Percentiles rank a stretch among this genome's conserved stretches.
Conservation (phyloP, 2,113 vertebrate species). For the Onychostruthus taczanowskii region DNA sequence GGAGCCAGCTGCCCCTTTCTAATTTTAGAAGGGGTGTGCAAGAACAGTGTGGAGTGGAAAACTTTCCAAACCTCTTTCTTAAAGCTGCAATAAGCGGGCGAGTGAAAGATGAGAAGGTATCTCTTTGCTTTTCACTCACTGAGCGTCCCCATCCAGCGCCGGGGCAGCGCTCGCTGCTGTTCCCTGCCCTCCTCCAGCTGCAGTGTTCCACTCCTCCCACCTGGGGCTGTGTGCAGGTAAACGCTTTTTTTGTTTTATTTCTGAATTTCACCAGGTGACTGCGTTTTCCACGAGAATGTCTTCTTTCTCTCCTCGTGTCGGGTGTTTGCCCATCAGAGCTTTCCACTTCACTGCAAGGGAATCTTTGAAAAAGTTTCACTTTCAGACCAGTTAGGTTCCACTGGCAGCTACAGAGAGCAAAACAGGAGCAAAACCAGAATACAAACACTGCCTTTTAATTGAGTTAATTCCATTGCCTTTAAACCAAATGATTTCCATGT, state of each 20-base stretch:
- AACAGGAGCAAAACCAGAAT: neutral
- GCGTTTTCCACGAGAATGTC: neutral
- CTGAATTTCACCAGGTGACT: neutral
- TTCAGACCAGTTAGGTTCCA: neutral
- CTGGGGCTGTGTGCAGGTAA: constrained; percentile 47
- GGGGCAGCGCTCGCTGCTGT: neutral
- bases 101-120: constrained; percentile 43
- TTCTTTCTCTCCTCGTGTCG: rapidly evolving
- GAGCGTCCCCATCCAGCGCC: neutral
- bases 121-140: neutral
- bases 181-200: neutral
- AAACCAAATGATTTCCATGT: neutral
- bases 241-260: neutral
- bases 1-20: constrained; percentile 72
- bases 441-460: neutral
- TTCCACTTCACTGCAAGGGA: neutral
- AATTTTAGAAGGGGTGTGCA: constrained; percentile 70
- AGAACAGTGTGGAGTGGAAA: constrained; percentile 65
- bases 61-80: constrained; percentile 61
- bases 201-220: neutral
- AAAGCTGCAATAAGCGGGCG: constrained; percentile 8
- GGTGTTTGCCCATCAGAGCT: neutral
- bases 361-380: neutral
- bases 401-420: neutral
- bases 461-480: neutral